These are phyloP conservation scores for Brotogeris chrysoptera DNA, from an alignment of 2,797 vertebrate species.

Conservation along the genomic window DNA sequence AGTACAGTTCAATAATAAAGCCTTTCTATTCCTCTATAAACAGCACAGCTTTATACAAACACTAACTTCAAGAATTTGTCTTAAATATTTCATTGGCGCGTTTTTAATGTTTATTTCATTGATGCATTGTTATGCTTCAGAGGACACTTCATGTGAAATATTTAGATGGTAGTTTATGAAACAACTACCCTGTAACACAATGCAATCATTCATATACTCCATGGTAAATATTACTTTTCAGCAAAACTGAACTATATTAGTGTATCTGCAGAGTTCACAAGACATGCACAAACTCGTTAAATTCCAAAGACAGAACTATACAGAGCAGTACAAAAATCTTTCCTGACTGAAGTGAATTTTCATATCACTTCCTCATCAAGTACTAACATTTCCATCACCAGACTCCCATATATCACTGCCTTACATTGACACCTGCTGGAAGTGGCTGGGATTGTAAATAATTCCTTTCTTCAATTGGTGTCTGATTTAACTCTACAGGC, in stretches of 20 bases:
- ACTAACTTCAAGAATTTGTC: neutral
- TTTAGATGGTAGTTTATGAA: neutral
- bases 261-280: neutral
- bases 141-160: neutral
- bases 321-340: neutral
- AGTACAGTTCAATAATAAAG: neutral
- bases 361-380: constrained; percentile 21
- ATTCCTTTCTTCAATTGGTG: neutral
- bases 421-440: constrained; percentile 83
- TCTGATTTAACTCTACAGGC: constrained; percentile 17
- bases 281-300: neutral
- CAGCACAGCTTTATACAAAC: neutral
- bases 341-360: neutral
- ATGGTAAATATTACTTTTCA: neutral
- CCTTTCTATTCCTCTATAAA: neutral
- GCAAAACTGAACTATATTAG: neutral
- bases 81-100: neutral
- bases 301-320: neutral
- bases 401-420: constrained; percentile 69
- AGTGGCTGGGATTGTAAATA: constrained; percentile 47
- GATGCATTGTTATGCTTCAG: neutral
- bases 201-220: neutral
- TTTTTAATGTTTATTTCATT: neutral
- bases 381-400: constrained; percentile 1
- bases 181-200: neutral